Conservation (phyloP, 2,113 vertebrate genomes). For the Chunga burmeisteri region DNA sequence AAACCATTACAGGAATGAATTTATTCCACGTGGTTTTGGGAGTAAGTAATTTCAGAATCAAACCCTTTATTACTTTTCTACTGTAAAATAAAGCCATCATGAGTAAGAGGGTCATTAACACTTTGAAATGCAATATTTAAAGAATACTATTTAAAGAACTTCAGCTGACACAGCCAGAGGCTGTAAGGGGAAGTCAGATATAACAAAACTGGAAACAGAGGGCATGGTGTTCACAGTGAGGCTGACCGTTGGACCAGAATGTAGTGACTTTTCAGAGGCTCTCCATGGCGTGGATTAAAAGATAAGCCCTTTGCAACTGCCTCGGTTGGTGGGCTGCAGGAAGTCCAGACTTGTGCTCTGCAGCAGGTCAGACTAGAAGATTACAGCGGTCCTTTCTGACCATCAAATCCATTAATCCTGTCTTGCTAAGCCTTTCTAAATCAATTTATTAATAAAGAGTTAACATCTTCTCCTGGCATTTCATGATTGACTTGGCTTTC, state of each 20-base stretch:
- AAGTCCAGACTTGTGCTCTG: background rate
- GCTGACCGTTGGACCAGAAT: background rate
- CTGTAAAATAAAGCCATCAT: background rate
- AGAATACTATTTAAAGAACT: background rate
- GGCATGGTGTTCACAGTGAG: background rate
- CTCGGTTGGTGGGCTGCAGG: background rate
- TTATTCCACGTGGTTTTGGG: background rate
- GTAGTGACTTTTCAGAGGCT: background rate
- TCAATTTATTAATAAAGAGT: slow-evolving; percentile 54
- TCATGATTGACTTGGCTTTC: slow-evolving; percentile 14
- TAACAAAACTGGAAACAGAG: background rate
- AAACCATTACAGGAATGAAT: background rate
- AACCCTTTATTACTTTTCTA: background rate
- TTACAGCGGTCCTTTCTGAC: background rate
- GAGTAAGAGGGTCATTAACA: background rate
- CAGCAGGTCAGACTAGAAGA: background rate
- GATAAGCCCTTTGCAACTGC: background rate
- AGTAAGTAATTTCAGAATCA: background rate
- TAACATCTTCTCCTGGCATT: slow-evolving; percentile 2
- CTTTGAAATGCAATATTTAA: background rate
- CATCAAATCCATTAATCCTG: slow-evolving; percentile 25
- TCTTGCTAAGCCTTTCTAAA: slow-evolving; percentile 39
- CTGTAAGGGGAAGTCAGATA: background rate
- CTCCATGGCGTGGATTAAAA: background rate
- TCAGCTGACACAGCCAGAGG: background rate